Percentiles rank a stretch among this genome's conserved stretches.
Conservation (phyloP, 2,888 invertebrate genomes). For the Sesia bembeciformis region DNA sequence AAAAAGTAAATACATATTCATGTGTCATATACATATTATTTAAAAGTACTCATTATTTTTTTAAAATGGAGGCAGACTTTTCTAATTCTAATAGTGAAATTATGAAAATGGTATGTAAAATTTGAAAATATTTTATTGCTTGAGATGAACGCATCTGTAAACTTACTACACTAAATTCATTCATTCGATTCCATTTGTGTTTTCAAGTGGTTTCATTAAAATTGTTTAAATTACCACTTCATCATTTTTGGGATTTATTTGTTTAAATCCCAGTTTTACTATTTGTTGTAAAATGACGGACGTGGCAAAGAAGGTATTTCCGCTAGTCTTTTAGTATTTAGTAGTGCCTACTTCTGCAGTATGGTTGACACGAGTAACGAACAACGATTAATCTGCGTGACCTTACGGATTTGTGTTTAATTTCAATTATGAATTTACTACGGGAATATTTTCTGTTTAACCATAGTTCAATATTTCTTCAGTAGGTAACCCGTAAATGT, state of each 20-base stretch:
- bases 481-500: background rate
- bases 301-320: constrained; percentile 59
- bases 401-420: constrained; percentile 22
- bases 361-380: constrained; percentile 43
- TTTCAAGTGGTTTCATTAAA: no score
- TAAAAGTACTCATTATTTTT: background rate
- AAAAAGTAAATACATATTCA: background rate
- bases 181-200: no score
- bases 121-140: background rate
- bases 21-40: background rate
- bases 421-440: background rate
- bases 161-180: background rate
- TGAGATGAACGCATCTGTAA: background rate
- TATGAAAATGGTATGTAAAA: background rate
- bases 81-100: background rate
- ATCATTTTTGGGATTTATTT: background rate
- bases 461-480: background rate
- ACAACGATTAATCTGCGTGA: constrained; percentile 44
- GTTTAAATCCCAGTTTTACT: background rate
- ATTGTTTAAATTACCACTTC: background rate
- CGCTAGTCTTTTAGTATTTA: constrained; percentile 7
- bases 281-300: constrained; percentile 39
- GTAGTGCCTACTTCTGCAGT: constrained; percentile 17
- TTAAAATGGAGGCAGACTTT: background rate
- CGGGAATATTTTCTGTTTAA: background rate